Evolutionary conservation across 2,888 invertebrate species (phyloP).

Genomic region (Pimpla rufipes): DNA sequence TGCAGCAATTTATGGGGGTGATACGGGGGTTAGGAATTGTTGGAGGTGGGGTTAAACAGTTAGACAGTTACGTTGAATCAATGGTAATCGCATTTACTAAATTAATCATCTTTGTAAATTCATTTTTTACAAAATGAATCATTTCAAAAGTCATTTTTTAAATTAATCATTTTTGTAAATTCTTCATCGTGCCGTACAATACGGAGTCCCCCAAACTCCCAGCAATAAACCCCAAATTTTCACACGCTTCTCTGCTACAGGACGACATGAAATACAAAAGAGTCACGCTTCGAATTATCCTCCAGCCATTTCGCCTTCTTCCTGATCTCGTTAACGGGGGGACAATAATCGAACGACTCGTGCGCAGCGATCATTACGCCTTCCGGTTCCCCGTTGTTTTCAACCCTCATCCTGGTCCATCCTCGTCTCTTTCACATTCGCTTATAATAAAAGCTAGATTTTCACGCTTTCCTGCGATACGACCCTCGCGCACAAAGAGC

Average conservation of each 20-base stretch:
- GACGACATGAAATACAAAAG: neutral
- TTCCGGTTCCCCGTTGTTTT: conserved; percentile 58
- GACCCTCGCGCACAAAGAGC: neutral
- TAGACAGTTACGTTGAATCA: no score
- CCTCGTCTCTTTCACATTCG: conserved; percentile 1
- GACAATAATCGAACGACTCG: conserved; percentile 43
- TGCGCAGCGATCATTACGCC: conserved; percentile 62
- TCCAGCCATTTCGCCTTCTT: conserved; percentile 12
- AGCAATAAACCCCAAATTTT: conserved; percentile 19
- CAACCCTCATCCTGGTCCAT: neutral
- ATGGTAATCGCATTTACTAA: no score
- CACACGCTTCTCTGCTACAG: conserved; percentile 24
- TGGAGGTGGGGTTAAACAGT: neutral
- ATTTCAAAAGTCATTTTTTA: neutral
- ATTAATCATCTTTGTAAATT: no score
- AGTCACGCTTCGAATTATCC: conserved; percentile 37
- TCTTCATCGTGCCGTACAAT: neutral
- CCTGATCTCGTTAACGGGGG: conserved; percentile 41
- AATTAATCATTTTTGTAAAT: neutral
- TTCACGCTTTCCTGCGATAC: conserved; percentile 34
- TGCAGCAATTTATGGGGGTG: neutral
- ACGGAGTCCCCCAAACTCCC: neutral
- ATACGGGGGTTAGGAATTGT: conserved; percentile 1
- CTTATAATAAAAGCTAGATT: neutral
- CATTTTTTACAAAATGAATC: no score